Evolutionary conservation across 2,888 invertebrate species (phyloP).

Genomic region (Furcula furcula): DNA sequence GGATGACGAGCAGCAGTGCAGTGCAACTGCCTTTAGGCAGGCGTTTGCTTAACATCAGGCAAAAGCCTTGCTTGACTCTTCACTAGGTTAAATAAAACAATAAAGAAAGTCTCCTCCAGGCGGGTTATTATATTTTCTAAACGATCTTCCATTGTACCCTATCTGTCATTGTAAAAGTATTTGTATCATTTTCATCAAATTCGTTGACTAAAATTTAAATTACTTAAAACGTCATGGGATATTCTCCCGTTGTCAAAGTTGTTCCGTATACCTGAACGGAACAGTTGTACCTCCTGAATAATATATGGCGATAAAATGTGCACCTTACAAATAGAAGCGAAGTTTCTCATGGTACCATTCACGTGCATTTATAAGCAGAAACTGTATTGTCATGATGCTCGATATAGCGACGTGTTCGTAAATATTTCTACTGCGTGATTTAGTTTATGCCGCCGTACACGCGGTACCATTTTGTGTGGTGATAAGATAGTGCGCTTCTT

Average conservation of each 20-base stretch:
- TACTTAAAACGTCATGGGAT: conserved; percentile 9
- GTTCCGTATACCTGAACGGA: not conserved
- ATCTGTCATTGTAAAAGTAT: too few species aligned
- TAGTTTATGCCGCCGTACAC: not conserved
- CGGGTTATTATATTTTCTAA: too few species aligned
- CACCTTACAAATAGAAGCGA: conserved; percentile 40
- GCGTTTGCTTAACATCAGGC: too few species aligned
- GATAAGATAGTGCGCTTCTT: too few species aligned
- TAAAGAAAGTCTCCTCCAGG: too few species aligned
- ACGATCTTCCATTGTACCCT: too few species aligned
- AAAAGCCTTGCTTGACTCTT: too few species aligned
- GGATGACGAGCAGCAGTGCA: too few species aligned
- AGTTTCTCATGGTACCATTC: conserved; percentile 29
- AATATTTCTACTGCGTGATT: not conserved
- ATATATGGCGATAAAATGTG: conserved; percentile 57
- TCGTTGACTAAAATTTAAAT: conserved; percentile 18
- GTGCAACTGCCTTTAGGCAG: too few species aligned
- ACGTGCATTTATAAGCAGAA: conserved; percentile 46
- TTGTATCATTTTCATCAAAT: too few species aligned
- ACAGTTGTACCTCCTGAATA: conserved; percentile 42
- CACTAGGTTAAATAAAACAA: too few species aligned
- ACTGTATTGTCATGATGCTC: conserved; percentile 23
- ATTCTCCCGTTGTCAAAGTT: conserved; percentile 10
- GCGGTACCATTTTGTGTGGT: too few species aligned
- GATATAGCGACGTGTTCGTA: conserved; percentile 14